phyloP scores from a whole-genome alignment of 2,113 vertebrate genomes.

The Calyptomena viridis region DNA sequence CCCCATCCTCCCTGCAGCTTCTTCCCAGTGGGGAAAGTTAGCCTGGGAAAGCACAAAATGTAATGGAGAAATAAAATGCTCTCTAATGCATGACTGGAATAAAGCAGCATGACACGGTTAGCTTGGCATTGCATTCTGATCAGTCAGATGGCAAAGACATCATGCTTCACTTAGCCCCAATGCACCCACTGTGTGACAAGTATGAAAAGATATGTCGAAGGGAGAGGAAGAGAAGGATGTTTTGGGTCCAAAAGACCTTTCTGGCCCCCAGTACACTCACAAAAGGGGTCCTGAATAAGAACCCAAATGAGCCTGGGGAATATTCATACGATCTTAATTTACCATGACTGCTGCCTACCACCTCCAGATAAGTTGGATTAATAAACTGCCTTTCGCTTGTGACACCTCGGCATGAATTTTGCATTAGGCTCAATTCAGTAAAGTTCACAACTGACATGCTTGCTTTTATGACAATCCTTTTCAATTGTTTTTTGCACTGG shows the following conservation, averaged over 20 bases:
- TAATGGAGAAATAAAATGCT: slow-evolving; percentile 8
- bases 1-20: not conserved
- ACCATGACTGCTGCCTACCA: slow-evolving; percentile 28
- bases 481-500: slow-evolving; percentile 17
- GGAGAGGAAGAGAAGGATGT: not conserved
- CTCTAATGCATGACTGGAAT: slow-evolving; percentile 36
- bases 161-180: not conserved
- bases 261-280: not conserved
- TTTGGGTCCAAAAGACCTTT: not conserved
- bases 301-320: slow-evolving; percentile 9
- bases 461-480: slow-evolving; percentile 46
- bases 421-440: slow-evolving; percentile 59
- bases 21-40: not conserved
- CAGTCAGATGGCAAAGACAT: not conserved
- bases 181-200: not conserved
- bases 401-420: slow-evolving; percentile 63
- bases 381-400: slow-evolving; percentile 51
- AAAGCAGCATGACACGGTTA: not conserved
- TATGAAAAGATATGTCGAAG: not conserved
- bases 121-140: not conserved
- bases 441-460: slow-evolving; percentile 55
- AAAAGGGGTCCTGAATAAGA: not conserved
- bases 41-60: not conserved
- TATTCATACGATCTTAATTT: slow-evolving; percentile 9
- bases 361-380: slow-evolving; percentile 37